A percentile compares a stretch with the other conserved stretches of the same genome.
phyloP scores from a whole-genome alignment of 1,140 invertebrate genomes.

The Conus betulinus region DNA sequence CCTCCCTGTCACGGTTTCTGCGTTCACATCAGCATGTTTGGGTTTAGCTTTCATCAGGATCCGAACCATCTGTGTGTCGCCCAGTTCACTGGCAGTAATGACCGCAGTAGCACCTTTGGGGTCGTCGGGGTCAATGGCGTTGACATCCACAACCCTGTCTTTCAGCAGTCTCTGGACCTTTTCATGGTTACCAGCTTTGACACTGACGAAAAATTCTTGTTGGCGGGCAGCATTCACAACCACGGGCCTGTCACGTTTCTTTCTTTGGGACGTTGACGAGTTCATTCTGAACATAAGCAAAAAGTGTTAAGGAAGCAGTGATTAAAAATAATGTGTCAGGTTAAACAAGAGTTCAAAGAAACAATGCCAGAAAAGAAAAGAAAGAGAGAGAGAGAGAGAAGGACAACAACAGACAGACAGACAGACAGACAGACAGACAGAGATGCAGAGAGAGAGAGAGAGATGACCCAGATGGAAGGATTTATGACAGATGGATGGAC shows the following conservation, averaged over 20 bases:
- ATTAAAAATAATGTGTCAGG: background rate
- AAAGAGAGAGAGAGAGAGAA: too few relatives aligned
- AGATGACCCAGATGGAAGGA: too few relatives aligned
- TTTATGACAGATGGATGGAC: too few relatives aligned
- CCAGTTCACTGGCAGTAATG: conserved; percentile 58
- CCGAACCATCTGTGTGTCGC: conserved; percentile 59
- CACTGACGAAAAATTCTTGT: conserved; percentile 45
- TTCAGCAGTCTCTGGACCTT: conserved; percentile 50
- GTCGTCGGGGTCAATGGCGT: conserved; percentile 58
- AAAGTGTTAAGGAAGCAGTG: background rate
- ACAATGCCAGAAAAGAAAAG: too few relatives aligned
- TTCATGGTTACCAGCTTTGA: conserved; percentile 43
- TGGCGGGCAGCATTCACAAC: background rate
- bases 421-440: too few relatives aligned
- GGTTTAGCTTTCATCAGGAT: conserved; percentile 61
- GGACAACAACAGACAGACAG: too few relatives aligned
- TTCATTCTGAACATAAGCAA: background rate
- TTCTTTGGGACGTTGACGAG: background rate
- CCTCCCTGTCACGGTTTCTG: conserved; percentile 58
- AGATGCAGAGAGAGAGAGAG: too few relatives aligned
- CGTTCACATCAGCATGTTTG: conserved; percentile 62
- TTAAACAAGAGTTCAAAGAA: background rate
- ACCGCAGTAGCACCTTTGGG: conserved; percentile 57
- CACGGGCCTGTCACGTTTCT: background rate
- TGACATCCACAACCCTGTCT: conserved; percentile 51